Conservation (phyloP, 2,113 vertebrate species). For the Dicentrarchus labrax region DNA sequence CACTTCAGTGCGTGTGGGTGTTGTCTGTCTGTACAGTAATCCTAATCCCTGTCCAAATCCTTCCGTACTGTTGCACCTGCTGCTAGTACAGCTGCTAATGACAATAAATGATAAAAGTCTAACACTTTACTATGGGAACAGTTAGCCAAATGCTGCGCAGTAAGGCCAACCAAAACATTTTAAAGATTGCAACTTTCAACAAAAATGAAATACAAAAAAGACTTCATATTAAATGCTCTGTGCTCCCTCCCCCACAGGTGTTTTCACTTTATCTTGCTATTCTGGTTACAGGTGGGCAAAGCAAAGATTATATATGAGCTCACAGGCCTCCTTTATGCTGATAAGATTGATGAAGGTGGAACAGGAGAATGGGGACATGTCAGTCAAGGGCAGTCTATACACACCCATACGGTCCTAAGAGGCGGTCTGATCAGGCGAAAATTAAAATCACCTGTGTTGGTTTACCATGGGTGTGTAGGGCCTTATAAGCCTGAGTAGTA, state of each 20-base stretch:
- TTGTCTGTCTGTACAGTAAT: constrained; percentile 50
- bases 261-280: background rate
- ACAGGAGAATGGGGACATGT: background rate
- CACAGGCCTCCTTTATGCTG: background rate
- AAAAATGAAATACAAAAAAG: background rate
- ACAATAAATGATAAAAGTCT: background rate
- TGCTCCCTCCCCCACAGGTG: accelerated
- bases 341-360: too few relatives aligned
- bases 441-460: background rate
- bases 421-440: background rate
- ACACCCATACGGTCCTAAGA: background rate
- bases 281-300: background rate
- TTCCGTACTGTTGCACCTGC: constrained; percentile 24
- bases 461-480: too few relatives aligned
- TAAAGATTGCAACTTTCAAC: background rate
- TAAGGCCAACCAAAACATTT: background rate
- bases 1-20: constrained; percentile 21
- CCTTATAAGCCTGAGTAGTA: too few relatives aligned
- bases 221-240: background rate
- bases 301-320: background rate
- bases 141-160: background rate
- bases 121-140: background rate
- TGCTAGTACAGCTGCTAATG: constrained; percentile 15
- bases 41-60: constrained; percentile 58
- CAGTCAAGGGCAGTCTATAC: background rate